Evolutionary conservation across 2,888 invertebrate genomes (phyloP), one percentile per base, ranked within the genome.

Genomic region (Slavum lentiscoides): DNA sequence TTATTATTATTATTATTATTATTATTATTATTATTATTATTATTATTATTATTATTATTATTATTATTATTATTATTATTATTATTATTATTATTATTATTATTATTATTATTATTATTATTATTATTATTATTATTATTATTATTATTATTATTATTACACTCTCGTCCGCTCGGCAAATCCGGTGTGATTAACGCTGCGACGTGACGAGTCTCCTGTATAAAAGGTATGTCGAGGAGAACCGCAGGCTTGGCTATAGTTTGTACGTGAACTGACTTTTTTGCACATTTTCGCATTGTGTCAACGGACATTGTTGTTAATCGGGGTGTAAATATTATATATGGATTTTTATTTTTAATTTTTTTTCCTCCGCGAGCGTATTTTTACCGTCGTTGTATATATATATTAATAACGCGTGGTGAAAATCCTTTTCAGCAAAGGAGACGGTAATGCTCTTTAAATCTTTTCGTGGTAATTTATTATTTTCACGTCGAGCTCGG

Each of bases 181-280:
- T 70, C 77, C 55, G 53, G 21, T 8, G 77, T 61, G 55, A 80
- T 80, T 80, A 69, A 69, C 55, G 62, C 49, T 49, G 7, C 49
- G 61, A 62, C 64, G 61, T 49, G 77, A 64, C 70, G 69, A 77
- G 55, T 17, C 53, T 64, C 58, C 21, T 19, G 58, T 21, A n/a
- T 4, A 23, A 37, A n/a, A 19, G 61, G 23, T 39, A 39, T 39
- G 37, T 70, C n/a, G 30, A 23, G 4, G 5, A 37, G 37, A 17
- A n/a, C n/a, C 19, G 21, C 21, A 1, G 5, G 49, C 19, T n/a
- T 2, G 7, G 30, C 53, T 53, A 13, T 13, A 9, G 43, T 23
- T n/a, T 15, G 61, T 80, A 80, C 77, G 77, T 80, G 77, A 62
- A 80, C 70, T 19, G 77, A 80, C 70, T 80, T 70, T 70, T 80